Evolutionary conservation across 2,113 vertebrate species (phyloP).

Genomic region (Indri indri): DNA sequence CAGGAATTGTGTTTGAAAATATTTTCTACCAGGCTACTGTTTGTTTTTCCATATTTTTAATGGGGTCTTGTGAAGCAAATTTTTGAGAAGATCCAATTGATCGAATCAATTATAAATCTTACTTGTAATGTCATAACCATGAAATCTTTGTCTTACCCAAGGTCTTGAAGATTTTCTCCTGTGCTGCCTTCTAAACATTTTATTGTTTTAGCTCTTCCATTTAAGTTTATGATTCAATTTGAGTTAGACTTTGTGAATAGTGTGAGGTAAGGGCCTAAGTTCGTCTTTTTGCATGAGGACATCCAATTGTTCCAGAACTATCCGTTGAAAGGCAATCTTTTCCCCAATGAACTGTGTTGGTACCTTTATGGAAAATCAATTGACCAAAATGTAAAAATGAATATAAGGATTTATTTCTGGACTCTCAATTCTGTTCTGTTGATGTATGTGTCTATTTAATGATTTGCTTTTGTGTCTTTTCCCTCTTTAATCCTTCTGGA

Average conservation of each 20-base stretch:
- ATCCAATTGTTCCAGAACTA: neutral
- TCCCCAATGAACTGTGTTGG: neutral
- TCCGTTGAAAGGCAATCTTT: neutral
- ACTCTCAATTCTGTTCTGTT: neutral
- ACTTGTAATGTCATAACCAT: neutral
- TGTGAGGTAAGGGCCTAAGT: neutral
- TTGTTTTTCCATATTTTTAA: neutral
- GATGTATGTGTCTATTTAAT: neutral
- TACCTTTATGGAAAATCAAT: neutral
- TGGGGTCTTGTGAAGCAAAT: neutral
- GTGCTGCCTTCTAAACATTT: neutral
- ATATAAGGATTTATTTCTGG: neutral
- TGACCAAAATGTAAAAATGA: neutral
- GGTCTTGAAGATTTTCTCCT: neutral
- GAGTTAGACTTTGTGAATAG: neutral
- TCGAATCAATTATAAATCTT: neutral
- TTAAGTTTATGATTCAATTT: neutral
- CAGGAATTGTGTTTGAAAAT: neutral
- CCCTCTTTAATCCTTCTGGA: constrained; percentile 13
- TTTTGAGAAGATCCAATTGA: neutral
- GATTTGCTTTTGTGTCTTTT: neutral
- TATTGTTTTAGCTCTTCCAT: neutral
- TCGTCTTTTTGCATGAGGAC: neutral
- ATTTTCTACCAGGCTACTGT: neutral
- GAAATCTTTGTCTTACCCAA: neutral